These are phyloP conservation scores for Cyclura pinguis DNA, from an alignment of 2,797 vertebrate species.

Conservation along the genomic window DNA sequence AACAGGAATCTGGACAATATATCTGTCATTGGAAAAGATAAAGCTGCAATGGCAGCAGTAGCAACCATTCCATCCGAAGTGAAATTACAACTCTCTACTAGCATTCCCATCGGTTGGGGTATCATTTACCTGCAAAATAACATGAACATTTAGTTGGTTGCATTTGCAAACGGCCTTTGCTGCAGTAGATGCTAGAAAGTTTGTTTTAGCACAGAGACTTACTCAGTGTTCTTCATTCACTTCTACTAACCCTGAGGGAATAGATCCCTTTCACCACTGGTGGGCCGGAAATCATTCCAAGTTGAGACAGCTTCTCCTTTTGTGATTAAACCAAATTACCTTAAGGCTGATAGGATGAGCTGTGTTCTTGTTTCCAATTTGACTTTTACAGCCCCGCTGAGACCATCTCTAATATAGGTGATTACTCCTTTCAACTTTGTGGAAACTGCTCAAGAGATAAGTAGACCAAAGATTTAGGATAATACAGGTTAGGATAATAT, in stretches of 20 bases:
- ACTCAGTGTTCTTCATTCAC: neutral
- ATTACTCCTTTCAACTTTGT: slow-evolving; percentile 48
- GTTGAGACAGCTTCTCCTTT: slow-evolving; percentile 37
- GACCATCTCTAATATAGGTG: slow-evolving; percentile 47
- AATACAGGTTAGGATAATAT: slow-evolving; percentile 27
- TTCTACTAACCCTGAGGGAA: slow-evolving; percentile 1
- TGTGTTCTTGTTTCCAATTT: slow-evolving; percentile 41
- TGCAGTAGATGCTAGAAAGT: neutral
- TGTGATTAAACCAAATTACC: slow-evolving; percentile 48
- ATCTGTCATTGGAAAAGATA: no score
- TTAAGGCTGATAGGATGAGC: slow-evolving; percentile 37
- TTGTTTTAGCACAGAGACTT: slow-evolving; percentile 14
- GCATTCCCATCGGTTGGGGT: neutral
- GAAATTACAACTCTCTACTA: neutral
- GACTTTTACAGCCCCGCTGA: slow-evolving; percentile 41
- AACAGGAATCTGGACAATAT: no score
- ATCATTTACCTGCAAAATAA: neutral
- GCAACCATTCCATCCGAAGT: neutral
- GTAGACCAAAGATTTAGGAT: slow-evolving; percentile 42
- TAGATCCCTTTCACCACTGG: slow-evolving; percentile 8
- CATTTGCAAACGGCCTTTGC: neutral
- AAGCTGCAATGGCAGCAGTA: neutral
- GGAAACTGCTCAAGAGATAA: slow-evolving; percentile 37
- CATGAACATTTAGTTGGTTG: neutral
- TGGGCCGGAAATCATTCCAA: slow-evolving; percentile 28